Evolutionary conservation across 1,140 invertebrate genomes (phyloP).

Genomic region (Nilaparvata lugens): DNA sequence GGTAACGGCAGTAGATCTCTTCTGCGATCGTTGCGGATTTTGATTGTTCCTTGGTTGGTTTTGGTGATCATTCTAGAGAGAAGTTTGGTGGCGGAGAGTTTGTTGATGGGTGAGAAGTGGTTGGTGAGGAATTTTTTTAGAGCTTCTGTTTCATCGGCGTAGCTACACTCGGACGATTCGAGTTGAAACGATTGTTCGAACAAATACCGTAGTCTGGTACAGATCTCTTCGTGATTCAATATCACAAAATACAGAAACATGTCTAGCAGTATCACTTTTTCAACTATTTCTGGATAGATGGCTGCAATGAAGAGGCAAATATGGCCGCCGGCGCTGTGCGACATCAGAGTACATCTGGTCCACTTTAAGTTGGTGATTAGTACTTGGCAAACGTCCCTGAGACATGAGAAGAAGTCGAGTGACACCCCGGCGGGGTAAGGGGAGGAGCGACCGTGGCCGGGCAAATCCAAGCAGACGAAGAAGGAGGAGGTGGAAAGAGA

Average conservation of each 20-base stretch:
- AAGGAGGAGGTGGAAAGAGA: constrained; percentile 44
- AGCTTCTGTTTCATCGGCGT: constrained; percentile 25
- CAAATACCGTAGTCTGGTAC: background rate
- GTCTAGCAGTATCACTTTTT: constrained; percentile 45
- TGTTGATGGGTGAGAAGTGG: background rate
- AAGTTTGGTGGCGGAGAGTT: too few relatives aligned
- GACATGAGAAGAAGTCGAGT: constrained; percentile 38
- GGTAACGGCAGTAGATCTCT: constrained; percentile 6
- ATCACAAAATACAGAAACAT: constrained; percentile 32
- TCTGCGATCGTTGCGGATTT: background rate
- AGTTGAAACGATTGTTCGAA: constrained; percentile 24
- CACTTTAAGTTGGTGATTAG: constrained; percentile 44
- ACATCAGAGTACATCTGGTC: constrained; percentile 42
- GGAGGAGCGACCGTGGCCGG: constrained; percentile 58
- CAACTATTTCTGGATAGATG: constrained; percentile 41
- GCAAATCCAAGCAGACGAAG: constrained; percentile 55
- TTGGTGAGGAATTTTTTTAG: constrained; percentile 5
- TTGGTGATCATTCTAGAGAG: too few relatives aligned
- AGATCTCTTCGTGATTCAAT: constrained; percentile 23
- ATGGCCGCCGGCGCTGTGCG: constrained; percentile 49
- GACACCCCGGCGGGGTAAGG: constrained; percentile 42
- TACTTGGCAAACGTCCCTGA: constrained; percentile 41
- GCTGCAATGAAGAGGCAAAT: constrained; percentile 36
- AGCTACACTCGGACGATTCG: constrained; percentile 3
- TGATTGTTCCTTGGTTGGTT: background rate